A percentile compares a stretch with the other conserved stretches of the same genome.
Evolutionary conservation across 2,888 invertebrate species (phyloP).

Genomic region (Pseudococcus jackbeardsleyi): DNA sequence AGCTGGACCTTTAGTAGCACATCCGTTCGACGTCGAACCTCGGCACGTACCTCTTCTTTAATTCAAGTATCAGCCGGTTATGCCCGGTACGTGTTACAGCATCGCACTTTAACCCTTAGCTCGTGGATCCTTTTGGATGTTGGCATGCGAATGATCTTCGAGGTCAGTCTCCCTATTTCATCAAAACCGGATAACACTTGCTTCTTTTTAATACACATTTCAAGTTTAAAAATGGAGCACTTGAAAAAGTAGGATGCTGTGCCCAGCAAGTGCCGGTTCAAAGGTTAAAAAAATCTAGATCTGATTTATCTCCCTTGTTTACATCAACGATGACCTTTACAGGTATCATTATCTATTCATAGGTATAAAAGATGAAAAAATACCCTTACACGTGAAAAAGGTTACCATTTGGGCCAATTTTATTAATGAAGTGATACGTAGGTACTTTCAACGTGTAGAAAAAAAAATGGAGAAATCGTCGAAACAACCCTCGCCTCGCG

Average conservation of each 20-base stretch:
- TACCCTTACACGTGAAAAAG: not conserved
- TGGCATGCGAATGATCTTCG: conserved; percentile 38
- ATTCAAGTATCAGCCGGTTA: conserved; percentile 41
- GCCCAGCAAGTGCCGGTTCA: not conserved
- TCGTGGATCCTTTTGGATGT: conserved; percentile 35
- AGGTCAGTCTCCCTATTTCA: not conserved
- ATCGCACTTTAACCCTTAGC: conserved; percentile 21
- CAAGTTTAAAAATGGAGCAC: conserved; percentile 33
- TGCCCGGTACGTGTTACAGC: conserved; percentile 35
- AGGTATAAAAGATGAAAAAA: not conserved
- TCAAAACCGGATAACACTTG: conserved; percentile 22
- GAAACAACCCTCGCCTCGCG: conserved; percentile 15
- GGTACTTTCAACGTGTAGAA: not conserved
- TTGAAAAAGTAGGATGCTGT: conserved; percentile 1
- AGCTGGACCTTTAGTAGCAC: conserved; percentile 7
- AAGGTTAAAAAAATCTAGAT: conserved; percentile 18
- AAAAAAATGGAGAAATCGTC: not conserved
- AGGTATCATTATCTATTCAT: not conserved
- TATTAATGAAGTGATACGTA: conserved; percentile 10
- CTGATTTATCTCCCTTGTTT: conserved; percentile 9
- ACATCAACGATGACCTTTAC: not conserved
- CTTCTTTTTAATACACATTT: not conserved
- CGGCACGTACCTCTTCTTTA: conserved; percentile 35
- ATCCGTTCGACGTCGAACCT: not conserved
- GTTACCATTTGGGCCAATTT: not conserved